These are phyloP conservation scores for Rhopalosiphum nymphaeae DNA, from an alignment of 2,888 invertebrate genomes.

Conservation along the genomic window DNA sequence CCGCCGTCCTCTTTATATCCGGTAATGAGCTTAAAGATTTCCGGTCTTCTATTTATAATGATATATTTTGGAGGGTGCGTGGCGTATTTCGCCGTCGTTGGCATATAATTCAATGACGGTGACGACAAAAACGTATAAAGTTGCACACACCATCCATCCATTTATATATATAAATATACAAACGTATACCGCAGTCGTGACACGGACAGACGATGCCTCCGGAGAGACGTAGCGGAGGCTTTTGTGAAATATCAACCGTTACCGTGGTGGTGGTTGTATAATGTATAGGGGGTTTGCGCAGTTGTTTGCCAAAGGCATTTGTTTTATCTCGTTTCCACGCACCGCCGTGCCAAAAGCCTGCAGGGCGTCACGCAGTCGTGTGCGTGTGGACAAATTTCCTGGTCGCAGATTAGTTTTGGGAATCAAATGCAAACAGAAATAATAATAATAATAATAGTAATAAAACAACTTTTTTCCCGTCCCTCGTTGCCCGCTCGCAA, in stretches of 20 bases:
- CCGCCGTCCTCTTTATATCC: conserved; percentile 34
- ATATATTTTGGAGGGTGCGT: conserved; percentile 39
- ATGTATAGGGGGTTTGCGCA: background rate
- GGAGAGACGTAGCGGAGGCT: background rate
- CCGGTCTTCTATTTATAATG: background rate
- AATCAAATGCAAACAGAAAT: conserved; percentile 45
- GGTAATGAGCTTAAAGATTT: conserved; percentile 62
- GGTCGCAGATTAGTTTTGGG: conserved; percentile 50
- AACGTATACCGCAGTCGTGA: conserved; percentile 1
- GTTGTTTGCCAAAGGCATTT: conserved; percentile 58
- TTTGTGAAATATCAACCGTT: conserved; percentile 48
- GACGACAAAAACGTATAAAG: conserved; percentile 11
- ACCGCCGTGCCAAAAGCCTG: conserved; percentile 4
- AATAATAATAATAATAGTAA: conserved; percentile 9
- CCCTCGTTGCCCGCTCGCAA: background rate
- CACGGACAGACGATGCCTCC: conserved; percentile 21
- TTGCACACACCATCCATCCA: background rate
- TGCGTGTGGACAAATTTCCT: conserved; percentile 16
- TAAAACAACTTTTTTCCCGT: background rate
- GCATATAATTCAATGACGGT: conserved; percentile 40
- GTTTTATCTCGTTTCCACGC: conserved; percentile 50
- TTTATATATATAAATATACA: background rate
- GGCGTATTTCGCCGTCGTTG: background rate
- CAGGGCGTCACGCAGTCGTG: background rate
- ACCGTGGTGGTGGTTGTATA: background rate